Conservation (phyloP, 2,888 invertebrate genomes). For the Oscheius myriophilus region DNA sequence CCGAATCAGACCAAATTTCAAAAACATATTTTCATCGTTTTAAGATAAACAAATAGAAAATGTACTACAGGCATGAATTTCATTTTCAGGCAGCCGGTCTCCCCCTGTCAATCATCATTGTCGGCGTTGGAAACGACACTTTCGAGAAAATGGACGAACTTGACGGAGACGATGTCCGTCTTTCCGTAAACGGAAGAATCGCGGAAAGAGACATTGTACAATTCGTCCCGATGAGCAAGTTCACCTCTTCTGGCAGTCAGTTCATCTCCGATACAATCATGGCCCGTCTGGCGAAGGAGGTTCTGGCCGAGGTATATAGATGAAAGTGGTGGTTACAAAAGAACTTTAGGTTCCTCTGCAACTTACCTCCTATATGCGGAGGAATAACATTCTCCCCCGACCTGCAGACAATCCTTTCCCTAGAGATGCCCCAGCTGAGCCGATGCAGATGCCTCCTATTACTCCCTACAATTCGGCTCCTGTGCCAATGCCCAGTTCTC, state of each 20-base stretch:
- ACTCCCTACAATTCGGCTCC: too few relatives aligned
- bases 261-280: slow-evolving; percentile 54
- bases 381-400: slow-evolving; percentile 38
- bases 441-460: too few relatives aligned
- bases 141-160: slow-evolving; percentile 78
- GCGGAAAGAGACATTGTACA: slow-evolving; percentile 78
- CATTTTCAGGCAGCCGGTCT: slow-evolving; percentile 74
- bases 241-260: slow-evolving; percentile 51
- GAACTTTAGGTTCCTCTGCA: slow-evolving; percentile 57
- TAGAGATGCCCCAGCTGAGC: neutral
- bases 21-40: too few relatives aligned
- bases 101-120: slow-evolving; percentile 77
- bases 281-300: slow-evolving; percentile 75
- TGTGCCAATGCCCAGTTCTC: too few relatives aligned
- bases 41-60: too few relatives aligned
- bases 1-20: too few relatives aligned
- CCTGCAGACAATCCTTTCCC: slow-evolving; percentile 28
- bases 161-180: slow-evolving; percentile 75
- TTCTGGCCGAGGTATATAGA: slow-evolving; percentile 51
- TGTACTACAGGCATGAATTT: too few relatives aligned
- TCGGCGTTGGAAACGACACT: slow-evolving; percentile 77
- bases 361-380: slow-evolving; percentile 50
- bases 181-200: slow-evolving; percentile 72
- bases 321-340: neutral
- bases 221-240: slow-evolving; percentile 71